Evolutionary conservation across 2,888 invertebrate genomes (phyloP), one percentile per base, ranked within the genome.

Genomic region (Pegoplata infirma): DNA sequence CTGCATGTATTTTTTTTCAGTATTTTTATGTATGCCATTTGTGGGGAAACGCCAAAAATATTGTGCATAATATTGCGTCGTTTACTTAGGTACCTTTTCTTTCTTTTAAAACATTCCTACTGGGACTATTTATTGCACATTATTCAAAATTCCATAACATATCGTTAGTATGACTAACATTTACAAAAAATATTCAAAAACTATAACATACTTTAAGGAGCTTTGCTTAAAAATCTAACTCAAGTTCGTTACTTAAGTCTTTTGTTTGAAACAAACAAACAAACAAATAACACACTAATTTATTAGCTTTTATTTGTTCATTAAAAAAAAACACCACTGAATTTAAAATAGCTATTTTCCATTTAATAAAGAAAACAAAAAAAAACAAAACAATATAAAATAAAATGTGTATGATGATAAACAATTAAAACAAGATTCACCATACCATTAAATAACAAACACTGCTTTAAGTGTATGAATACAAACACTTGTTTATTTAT

Each of bases 341-440:
- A 19, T 49, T 28, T 49, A 19, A 21, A 17, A 8, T 14, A 36
- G 6, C 23, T 23, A 5, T 21, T 19, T 40, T 12, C 12, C 12
- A 40, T 3, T 6, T 25, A n/a, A n/a, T n/a, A n/a, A n/a, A n/a
- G n/a, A n/a, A n/a, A n/a, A n/a, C n/a, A n/a, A n/a, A n/a, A n/a
- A n/a, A n/a, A n/a, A n/a, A n/a, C n/a, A 32, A 32, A 40, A n/a
- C 36, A 40, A 40, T 53, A 23, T 3, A 32, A 28, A 36, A 49
- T 19, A 64, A 32, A 10, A 55, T 28, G 17, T 32, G 16, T 21
- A 17, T 16, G 47, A 17, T 46, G 32, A 36, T 51, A 74, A 75
- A 51, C 44, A 69, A 68, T 74, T 56, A 66, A 56, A 58, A 23
- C 32, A 51, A 66, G 49, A 66, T 73, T 19, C 66, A 58, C 44